These are phyloP conservation scores for Ptilorrhoa leucosticta DNA, from an alignment of 2,113 vertebrate species.

Conservation along the genomic window DNA sequence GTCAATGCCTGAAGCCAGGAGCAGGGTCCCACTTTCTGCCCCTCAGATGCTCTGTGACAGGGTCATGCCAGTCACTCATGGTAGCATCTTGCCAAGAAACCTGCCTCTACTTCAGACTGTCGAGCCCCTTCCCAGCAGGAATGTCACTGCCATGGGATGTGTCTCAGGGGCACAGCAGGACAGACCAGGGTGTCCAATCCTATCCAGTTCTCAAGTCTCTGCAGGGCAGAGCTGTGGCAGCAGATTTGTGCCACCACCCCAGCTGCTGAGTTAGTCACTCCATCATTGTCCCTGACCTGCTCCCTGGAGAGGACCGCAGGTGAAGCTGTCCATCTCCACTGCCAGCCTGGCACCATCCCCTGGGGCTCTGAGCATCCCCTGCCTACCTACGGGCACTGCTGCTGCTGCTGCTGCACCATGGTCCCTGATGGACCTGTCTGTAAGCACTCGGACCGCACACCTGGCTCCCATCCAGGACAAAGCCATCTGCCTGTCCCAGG, in stretches of 20 bases:
- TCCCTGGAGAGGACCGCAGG: accelerated
- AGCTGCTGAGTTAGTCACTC: not conserved
- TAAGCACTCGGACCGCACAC: not conserved
- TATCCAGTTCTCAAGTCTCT: not conserved
- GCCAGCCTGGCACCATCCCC: not conserved
- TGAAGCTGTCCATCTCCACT: not conserved
- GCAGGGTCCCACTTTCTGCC: not conserved
- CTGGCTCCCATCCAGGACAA: not conserved
- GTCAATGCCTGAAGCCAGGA: not conserved
- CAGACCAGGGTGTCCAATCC: not conserved
- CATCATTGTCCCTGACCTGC: not conserved
- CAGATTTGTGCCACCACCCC: not conserved
- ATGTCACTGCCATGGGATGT: not conserved
- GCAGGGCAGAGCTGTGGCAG: not conserved
- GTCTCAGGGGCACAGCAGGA: accelerated
- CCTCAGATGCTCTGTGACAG: not conserved
- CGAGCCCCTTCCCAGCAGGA: not conserved
- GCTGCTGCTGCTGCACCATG: not conserved
- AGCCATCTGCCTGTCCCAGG: not conserved
- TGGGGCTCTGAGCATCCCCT: not conserved
- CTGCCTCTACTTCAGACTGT: not conserved
- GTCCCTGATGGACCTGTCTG: not conserved
- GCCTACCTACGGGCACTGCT: not conserved
- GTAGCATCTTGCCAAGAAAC: not conserved
- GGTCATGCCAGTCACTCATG: not conserved